A percentile compares a stretch with the other conserved stretches of the same genome.
phyloP scores from a whole-genome alignment of 2,888 invertebrate species.

The Nephrotoma flavescens region DNA sequence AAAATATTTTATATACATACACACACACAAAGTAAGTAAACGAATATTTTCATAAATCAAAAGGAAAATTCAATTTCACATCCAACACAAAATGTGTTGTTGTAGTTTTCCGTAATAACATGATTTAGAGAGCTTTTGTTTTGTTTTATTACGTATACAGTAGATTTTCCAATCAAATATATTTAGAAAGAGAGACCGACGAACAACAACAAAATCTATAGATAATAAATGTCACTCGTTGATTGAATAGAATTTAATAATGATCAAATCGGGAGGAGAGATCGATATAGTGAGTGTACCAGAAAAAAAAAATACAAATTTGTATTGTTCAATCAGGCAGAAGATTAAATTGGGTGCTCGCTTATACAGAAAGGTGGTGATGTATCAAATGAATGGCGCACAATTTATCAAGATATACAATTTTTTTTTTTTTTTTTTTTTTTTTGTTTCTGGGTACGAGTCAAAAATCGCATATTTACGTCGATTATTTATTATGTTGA shows the following conservation, averaged over 20 bases:
- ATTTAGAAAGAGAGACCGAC: neutral
- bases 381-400: neutral
- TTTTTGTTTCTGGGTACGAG: neutral
- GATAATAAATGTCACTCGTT: neutral
- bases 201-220: neutral
- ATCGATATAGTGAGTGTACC: neutral
- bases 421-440: neutral
- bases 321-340: neutral
- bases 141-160: neutral
- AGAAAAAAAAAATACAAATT: neutral
- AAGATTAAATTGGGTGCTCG: neutral
- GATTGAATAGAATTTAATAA: neutral
- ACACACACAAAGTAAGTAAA: neutral
- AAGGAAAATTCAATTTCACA: neutral
- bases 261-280: neutral
- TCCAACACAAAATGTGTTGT: neutral
- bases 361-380: neutral
- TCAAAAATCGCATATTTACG: neutral
- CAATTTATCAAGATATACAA: neutral
- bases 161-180: neutral
- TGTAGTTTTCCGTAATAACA: neutral
- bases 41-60: neutral
- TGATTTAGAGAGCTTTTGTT: neutral
- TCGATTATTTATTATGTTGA: neutral
- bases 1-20: neutral